Conservation (phyloP, 2,888 invertebrate species). For the Slavum lentiscoides region DNA sequence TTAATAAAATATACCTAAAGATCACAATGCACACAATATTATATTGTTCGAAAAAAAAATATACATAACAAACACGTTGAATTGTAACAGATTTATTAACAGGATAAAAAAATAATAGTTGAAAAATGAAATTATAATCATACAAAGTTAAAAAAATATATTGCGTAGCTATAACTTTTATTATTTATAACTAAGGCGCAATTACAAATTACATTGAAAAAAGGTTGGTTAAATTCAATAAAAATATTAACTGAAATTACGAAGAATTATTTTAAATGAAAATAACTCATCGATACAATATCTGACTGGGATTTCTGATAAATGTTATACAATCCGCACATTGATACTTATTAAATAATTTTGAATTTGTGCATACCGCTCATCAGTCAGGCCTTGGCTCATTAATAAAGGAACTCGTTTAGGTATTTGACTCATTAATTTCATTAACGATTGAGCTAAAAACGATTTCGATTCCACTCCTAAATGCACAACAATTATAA, state of each 20-base stretch:
- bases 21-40: neutral
- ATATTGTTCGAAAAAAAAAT: neutral
- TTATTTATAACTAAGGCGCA: too few relatives aligned
- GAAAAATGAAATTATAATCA: neutral
- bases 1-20: neutral
- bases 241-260: too few relatives aligned
- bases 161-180: too few relatives aligned
- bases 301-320: neutral
- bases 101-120: constrained; percentile 17
- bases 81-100: neutral
- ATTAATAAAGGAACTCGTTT: constrained; percentile 43
- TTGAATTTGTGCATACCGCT: constrained; percentile 39
- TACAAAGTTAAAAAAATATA: neutral
- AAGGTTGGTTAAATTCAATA: too few relatives aligned
- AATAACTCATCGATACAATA: neutral
- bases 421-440: constrained; percentile 43
- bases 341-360: constrained; percentile 41
- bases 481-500: neutral
- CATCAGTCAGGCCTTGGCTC: constrained; percentile 40
- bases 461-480: constrained; percentile 44
- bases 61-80: neutral
- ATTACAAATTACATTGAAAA: too few relatives aligned
- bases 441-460: constrained; percentile 39
- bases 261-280: too few relatives aligned
- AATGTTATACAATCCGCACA: constrained; percentile 39